phyloP scores from a whole-genome alignment of 2,797 vertebrate genomes.

The Anguilla marmorata region DNA sequence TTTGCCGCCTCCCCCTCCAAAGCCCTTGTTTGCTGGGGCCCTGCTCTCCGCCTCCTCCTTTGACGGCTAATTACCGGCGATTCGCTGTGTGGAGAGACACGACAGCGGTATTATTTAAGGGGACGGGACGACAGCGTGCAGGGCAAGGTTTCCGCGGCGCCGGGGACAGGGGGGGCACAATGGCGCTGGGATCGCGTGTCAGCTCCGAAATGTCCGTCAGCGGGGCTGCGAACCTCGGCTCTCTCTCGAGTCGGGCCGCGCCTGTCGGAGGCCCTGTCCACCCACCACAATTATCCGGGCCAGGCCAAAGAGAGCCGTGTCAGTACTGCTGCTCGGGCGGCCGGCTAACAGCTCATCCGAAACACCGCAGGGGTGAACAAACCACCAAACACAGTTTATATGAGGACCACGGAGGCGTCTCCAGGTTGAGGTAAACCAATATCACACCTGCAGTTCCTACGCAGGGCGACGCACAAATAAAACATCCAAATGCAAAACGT shows the following conservation, averaged over 20 bases:
- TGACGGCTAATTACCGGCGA: conserved; percentile 31
- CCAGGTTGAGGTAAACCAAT: background rate
- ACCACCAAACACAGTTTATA: background rate
- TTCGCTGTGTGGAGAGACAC: conserved; percentile 18
- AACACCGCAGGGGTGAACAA: background rate
- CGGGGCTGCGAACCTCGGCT: background rate
- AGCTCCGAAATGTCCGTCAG: background rate
- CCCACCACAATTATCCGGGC: conserved; percentile 8
- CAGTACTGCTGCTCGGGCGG: background rate
- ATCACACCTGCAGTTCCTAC: background rate
- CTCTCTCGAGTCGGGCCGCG: background rate
- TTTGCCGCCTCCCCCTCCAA: background rate
- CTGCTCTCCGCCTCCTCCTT: conserved; percentile 7
- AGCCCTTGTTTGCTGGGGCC: background rate
- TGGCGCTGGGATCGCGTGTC: background rate
- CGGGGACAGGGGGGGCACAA: background rate
- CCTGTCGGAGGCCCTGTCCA: background rate
- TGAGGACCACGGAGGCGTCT: background rate
- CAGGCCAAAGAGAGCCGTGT: background rate
- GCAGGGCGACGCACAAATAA: background rate
- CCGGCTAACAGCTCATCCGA: background rate
- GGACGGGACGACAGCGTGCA: conserved; percentile 22
- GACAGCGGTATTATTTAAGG: conserved; percentile 29
- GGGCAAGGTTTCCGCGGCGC: background rate
- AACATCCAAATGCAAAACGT: background rate